Evolutionary conservation across 2,797 vertebrate species (phyloP), one percentile per base, ranked within the genome.

Genomic region (Yasuhikotakia modesta): DNA sequence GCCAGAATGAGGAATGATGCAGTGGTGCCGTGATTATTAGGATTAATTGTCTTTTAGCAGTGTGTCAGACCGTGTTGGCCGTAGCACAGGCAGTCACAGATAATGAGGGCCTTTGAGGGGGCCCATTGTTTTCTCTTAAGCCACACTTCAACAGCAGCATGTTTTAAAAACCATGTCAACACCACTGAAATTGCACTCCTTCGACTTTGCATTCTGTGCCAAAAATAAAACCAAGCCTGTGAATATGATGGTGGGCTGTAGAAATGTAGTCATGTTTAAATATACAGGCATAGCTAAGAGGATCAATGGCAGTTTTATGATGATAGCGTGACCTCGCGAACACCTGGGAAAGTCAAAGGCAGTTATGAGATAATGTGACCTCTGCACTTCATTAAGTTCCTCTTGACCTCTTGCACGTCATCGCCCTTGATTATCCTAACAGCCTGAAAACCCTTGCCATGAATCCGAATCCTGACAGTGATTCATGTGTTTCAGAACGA

Each of bases 21-120:
- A 89, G 90, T 92, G 92, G 92, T 92, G 91, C 90, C n/a, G 90
- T 93, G 94, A 94, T 96, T 97, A 99, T 99, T 96, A 99, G 96
- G 94, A 98, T 99, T 98, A 98, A 99, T 99, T 97, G 96, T 96
- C 95, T 98, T 92, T 94, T 96, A 95, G 92, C 93, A 92, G 93
- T 93, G 95, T 95, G 92, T 90, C 89, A 92, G 93, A 95, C 94
- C 95, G 95, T 92, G 92, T 93, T 94, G 91, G 92, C 94, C 90
- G 92, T 93, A 93, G 92, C 93, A 95, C 93, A 94, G 91, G 80
- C 91, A 94, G 94, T 93, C 94, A 92, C 89, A 92, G 93, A 95
- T 94, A 95, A 95, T 95, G 92, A 94, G 85, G 92, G 88, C 93
- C 93, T 90, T 92, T 88, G 92, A 93, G 88, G 90, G 91, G 87